These are phyloP conservation scores for Melanogrammus aeglefinus DNA, from an alignment of 2,797 vertebrate species.

Conservation along the genomic window DNA sequence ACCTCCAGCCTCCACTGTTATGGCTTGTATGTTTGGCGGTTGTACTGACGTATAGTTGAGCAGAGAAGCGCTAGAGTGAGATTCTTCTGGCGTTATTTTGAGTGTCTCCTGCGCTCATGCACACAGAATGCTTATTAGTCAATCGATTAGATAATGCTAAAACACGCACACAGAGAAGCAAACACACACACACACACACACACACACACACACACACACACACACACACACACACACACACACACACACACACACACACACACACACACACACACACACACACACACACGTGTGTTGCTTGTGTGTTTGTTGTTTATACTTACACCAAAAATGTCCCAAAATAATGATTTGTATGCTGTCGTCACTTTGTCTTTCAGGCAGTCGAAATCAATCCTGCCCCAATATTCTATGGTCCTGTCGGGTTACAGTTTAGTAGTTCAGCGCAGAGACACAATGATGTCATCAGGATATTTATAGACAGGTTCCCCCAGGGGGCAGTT, in stretches of 20 bases:
- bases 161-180: not conserved
- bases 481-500: not conserved
- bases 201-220: not conserved
- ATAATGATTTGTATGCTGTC: too few relatives aligned
- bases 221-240: not conserved
- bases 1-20: not conserved
- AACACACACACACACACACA: slow-evolving; percentile 1
- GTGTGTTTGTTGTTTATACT: not conserved
- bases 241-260: not conserved
- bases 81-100: not conserved
- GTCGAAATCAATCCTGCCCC: not conserved
- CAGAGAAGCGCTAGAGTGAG: not conserved
- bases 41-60: not conserved
- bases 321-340: too few relatives aligned
- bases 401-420: not conserved
- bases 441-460: not conserved
- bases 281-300: not conserved
- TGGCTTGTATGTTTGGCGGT: not conserved
- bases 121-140: not conserved
- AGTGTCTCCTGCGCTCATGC: not conserved
- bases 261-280: too few relatives aligned
- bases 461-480: not conserved
- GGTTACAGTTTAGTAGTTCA: not conserved
- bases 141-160: not conserved
- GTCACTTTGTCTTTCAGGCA: not conserved